A percentile compares a stretch with the other conserved stretches of the same genome.
phyloP scores from a whole-genome alignment of 2,797 vertebrate species.

The Carduelis carduelis region DNA sequence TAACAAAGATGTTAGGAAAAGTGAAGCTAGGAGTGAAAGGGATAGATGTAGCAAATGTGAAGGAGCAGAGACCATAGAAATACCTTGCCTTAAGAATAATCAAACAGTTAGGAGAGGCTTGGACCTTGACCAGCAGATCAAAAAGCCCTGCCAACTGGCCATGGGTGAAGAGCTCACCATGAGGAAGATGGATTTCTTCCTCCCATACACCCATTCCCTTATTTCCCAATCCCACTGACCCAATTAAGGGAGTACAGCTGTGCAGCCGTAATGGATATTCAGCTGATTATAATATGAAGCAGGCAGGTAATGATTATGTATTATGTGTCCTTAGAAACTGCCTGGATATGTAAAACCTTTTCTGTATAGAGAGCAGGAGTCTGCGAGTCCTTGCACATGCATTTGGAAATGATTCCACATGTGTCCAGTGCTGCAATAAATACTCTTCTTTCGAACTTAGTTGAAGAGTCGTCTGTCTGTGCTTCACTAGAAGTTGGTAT shows the following conservation, averaged over 20 bases:
- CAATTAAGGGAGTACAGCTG: not conserved
- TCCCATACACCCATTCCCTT: not conserved
- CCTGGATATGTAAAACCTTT: not conserved
- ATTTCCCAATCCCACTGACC: not conserved
- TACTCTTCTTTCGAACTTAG: not conserved
- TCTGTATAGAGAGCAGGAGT: not conserved
- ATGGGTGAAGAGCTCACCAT: not conserved
- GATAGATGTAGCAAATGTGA: not conserved
- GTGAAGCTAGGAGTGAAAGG: not conserved
- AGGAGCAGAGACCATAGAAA: not conserved
- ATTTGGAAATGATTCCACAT: not conserved
- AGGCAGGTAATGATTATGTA: not conserved
- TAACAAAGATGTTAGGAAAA: not conserved
- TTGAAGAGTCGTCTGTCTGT: not conserved
- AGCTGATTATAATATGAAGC: not conserved
- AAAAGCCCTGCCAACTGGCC: not conserved
- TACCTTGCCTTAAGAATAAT: not conserved
- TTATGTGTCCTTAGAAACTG: not conserved
- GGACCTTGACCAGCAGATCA: not conserved
- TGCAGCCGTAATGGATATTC: accelerated
- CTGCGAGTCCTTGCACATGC: not conserved
- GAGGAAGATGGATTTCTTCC: not conserved
- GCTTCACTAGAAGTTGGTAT: not conserved
- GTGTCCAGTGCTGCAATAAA: not conserved
- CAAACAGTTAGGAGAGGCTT: not conserved